Evolutionary conservation across 2,888 invertebrate genomes (phyloP).

Genomic region (Shargacucullia verbasci): DNA sequence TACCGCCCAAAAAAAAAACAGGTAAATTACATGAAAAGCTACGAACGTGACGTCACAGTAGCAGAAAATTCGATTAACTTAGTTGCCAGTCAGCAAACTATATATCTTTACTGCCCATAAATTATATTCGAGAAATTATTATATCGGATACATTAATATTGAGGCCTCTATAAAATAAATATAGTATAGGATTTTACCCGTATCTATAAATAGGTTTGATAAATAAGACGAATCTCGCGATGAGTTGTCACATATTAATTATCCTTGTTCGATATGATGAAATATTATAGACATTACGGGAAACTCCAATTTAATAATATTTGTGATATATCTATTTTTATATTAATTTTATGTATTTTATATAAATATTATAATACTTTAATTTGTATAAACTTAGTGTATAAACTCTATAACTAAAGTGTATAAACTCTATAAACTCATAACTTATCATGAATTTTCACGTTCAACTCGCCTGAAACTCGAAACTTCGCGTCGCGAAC

Average conservation of each 20-base stretch:
- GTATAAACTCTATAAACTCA: constrained; percentile 26
- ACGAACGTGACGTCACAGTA: constrained; percentile 76
- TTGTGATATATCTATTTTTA: not conserved
- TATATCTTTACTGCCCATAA: constrained; percentile 70
- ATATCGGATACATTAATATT: constrained; percentile 68
- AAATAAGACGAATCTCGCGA: constrained; percentile 28
- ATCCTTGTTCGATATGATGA: constrained; percentile 8
- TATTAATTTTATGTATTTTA: not conserved
- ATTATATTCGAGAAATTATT: constrained; percentile 71
- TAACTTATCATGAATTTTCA: constrained; percentile 52
- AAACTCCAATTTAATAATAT: not conserved
- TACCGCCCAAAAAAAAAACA: constrained; percentile 74
- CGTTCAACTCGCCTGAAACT: constrained; percentile 53
- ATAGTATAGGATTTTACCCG: constrained; percentile 35
- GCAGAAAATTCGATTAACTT: constrained; percentile 83
- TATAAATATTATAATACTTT: too few species aligned
- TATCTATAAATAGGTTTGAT: constrained; percentile 39
- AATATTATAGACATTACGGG: not conserved
- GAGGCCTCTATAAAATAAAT: constrained; percentile 54
- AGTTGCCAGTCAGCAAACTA: constrained; percentile 77
- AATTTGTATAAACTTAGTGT: too few species aligned
- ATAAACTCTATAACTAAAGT: too few species aligned
- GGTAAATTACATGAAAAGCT: constrained; percentile 75
- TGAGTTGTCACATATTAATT: constrained; percentile 18
- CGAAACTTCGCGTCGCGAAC: constrained; percentile 49